Conservation (phyloP, 2,113 vertebrate genomes). For the Indicator indicator region DNA sequence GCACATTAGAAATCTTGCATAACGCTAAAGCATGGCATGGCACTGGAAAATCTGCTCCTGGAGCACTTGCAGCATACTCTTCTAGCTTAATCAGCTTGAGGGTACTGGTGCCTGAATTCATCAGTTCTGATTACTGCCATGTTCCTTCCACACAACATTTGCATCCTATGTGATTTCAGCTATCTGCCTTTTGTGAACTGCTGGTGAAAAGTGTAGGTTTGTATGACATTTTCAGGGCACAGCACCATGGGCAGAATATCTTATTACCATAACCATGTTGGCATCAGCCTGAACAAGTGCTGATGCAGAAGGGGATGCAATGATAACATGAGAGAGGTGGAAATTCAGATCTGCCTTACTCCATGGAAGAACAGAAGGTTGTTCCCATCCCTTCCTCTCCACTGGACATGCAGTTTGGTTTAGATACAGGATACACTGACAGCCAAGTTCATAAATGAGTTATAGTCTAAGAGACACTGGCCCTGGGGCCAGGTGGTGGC, state of each 20-base stretch:
- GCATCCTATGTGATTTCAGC: neutral
- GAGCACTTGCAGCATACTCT: neutral
- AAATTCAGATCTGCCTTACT: neutral
- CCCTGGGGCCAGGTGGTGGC: neutral
- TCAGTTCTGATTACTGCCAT: neutral
- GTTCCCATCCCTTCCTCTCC: neutral
- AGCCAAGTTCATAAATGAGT: neutral
- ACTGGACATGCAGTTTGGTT: rapidly evolving
- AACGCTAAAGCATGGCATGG: rapidly evolving
- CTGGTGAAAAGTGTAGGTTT: neutral
- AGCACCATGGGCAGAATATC: neutral
- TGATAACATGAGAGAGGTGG: neutral
- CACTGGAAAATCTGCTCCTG: neutral
- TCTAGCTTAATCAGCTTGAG: neutral
- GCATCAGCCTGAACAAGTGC: neutral
- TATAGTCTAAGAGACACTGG: neutral
- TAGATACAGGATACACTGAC: neutral
- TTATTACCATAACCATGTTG: neutral
- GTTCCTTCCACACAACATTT: neutral
- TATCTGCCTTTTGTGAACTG: neutral
- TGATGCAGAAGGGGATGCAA: rapidly evolving
- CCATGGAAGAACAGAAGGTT: neutral
- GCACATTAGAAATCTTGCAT: neutral
- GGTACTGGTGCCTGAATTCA: neutral
- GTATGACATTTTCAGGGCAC: neutral